Percentiles rank a stretch among this genome's conserved stretches.
phyloP scores from a whole-genome alignment of 2,888 invertebrate species.

The Sphaeridia pumilis region DNA sequence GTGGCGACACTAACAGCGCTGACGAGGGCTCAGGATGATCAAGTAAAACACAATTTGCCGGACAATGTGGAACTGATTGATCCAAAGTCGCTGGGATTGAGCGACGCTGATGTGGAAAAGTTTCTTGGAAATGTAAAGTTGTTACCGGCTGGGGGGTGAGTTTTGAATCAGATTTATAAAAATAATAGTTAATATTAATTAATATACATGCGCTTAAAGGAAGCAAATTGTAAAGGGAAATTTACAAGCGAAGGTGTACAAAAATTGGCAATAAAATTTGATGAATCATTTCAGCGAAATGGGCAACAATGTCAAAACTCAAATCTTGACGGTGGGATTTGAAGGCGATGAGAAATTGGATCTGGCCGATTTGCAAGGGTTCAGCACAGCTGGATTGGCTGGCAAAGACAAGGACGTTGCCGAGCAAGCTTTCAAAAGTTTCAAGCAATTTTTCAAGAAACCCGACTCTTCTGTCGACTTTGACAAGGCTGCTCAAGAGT shows the following conservation, averaged over 20 bases:
- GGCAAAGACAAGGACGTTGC: constrained; percentile 33
- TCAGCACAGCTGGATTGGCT: constrained; percentile 18
- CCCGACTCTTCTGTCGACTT: constrained; percentile 15
- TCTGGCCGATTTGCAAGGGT: constrained; percentile 29
- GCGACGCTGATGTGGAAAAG: constrained; percentile 31
- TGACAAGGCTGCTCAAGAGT: constrained; percentile 9
- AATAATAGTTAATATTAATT: neutral
- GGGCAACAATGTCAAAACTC: constrained; percentile 28
- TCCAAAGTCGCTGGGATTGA: constrained; percentile 34
- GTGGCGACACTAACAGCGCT: too few species aligned
- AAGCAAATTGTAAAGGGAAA: too few species aligned
- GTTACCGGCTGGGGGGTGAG: constrained; percentile 30
- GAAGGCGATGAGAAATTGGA: constrained; percentile 35
- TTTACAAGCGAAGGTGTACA: too few species aligned
- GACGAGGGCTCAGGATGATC: constrained; percentile 12
- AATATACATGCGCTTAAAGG: too few species aligned
- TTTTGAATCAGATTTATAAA: neutral
- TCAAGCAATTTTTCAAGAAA: constrained; percentile 31
- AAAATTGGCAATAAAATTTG: too few species aligned
- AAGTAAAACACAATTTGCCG: constrained; percentile 33
- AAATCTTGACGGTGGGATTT: constrained; percentile 35
- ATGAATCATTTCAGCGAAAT: constrained; percentile 6
- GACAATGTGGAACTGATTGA: constrained; percentile 34
- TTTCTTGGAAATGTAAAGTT: constrained; percentile 35
- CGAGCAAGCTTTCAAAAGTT: constrained; percentile 32